These are phyloP conservation scores for Amaurobius ferox DNA, from an alignment of 2,888 invertebrate genomes.

Conservation along the genomic window DNA sequence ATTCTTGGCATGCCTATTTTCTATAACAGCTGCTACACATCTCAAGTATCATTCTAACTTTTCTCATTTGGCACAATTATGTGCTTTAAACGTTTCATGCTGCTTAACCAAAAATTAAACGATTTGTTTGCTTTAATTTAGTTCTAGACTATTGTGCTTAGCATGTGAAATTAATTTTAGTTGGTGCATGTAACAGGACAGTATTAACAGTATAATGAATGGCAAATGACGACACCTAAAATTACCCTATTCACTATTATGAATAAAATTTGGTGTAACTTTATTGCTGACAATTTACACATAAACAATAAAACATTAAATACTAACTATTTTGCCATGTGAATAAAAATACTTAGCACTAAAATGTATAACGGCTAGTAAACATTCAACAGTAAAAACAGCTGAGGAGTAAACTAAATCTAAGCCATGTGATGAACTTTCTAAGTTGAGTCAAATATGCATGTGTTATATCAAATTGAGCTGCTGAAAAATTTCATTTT, in stretches of 20 bases:
- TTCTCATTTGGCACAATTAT: background rate
- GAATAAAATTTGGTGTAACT: constrained; percentile 8
- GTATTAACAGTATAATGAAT: background rate
- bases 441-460: background rate
- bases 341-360: constrained; percentile 19
- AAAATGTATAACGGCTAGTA: constrained; percentile 28
- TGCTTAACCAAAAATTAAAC: too few relatives aligned
- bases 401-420: constrained; percentile 18
- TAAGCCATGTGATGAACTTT: constrained; percentile 1
- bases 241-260: constrained; percentile 11
- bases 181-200: background rate
- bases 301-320: constrained; percentile 29
- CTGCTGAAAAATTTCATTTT: too few relatives aligned
- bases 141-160: background rate
- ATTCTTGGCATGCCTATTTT: constrained; percentile 15
- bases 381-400: constrained; percentile 20
- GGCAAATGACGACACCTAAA: constrained; percentile 11
- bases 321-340: constrained; percentile 26
- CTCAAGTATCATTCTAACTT: background rate
- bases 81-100: background rate
- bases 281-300: background rate
- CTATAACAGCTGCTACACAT: background rate
- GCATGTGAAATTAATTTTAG: background rate
- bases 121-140: too few relatives aligned
- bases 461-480: too few relatives aligned